phyloP scores from a whole-genome alignment of 2,888 invertebrate genomes.

The Eudemis profundana region DNA sequence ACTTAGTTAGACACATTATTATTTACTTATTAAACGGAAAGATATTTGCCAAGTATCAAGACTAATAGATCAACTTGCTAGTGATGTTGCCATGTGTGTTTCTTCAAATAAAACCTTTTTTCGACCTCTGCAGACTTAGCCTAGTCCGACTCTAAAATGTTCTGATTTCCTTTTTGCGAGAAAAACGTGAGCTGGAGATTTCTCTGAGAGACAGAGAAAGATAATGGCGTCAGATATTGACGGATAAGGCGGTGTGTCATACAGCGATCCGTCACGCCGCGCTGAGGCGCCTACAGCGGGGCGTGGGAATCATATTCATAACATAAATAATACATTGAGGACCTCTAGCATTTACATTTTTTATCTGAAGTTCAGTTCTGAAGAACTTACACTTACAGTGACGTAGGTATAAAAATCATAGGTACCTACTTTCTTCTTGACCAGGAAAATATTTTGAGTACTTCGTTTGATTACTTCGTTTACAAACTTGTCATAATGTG shows the following conservation, averaged over 20 bases:
- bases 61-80: no score
- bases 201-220: conserved; percentile 10
- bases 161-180: neutral
- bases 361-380: neutral
- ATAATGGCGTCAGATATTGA: conserved; percentile 43
- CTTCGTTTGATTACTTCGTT: no score
- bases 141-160: no score
- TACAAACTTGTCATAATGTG: no score
- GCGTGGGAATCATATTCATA: conserved; percentile 63
- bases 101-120: no score
- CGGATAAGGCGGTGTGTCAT: conserved; percentile 64
- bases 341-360: neutral
- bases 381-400: neutral
- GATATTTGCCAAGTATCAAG: no score
- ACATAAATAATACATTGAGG: conserved; percentile 43
- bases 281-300: conserved; percentile 56
- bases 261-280: conserved; percentile 69
- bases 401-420: no score
- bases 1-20: no score
- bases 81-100: no score
- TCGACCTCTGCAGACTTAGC: no score
- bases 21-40: no score
- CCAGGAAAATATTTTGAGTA: no score
- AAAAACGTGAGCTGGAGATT: neutral
- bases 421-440: neutral